Conservation (phyloP, 2,888 invertebrate species). For the Beris morrisii region DNA sequence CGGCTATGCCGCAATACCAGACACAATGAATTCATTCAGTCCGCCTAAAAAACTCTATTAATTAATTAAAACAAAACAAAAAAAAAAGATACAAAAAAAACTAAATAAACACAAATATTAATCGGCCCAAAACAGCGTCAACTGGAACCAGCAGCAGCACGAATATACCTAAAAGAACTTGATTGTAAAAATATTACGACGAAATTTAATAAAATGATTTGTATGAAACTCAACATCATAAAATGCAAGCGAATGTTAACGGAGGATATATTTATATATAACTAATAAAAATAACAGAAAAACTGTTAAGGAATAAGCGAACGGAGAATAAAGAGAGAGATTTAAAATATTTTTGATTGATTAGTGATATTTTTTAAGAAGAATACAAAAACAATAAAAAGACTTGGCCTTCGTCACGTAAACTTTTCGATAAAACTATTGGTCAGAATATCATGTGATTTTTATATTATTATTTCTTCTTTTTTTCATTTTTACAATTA, state of each 20-base stretch:
- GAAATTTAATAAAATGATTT: too few relatives aligned
- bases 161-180: too few relatives aligned
- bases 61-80: constrained; percentile 8
- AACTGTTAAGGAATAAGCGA: constrained; percentile 8
- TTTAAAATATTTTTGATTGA: constrained; percentile 23
- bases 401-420: constrained; percentile 27
- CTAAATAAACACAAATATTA: background rate
- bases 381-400: constrained; percentile 20
- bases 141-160: background rate
- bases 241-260: constrained; percentile 13
- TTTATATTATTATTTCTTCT: too few relatives aligned
- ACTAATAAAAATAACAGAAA: constrained; percentile 12
- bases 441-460: too few relatives aligned
- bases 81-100: constrained; percentile 13
- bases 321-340: constrained; percentile 23
- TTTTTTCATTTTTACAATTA: too few relatives aligned
- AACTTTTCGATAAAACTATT: background rate
- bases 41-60: constrained; percentile 27
- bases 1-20: constrained; percentile 80
- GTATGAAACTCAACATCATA: too few relatives aligned
- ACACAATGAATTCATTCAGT: constrained; percentile 67
- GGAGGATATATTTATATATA: constrained; percentile 25
- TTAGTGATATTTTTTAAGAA: constrained; percentile 28
- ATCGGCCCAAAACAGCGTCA: background rate
- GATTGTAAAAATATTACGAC: too few relatives aligned